Evolutionary conservation across 1,140 invertebrate genomes (phyloP).

Genomic region (Drosophila kanapiae): DNA sequence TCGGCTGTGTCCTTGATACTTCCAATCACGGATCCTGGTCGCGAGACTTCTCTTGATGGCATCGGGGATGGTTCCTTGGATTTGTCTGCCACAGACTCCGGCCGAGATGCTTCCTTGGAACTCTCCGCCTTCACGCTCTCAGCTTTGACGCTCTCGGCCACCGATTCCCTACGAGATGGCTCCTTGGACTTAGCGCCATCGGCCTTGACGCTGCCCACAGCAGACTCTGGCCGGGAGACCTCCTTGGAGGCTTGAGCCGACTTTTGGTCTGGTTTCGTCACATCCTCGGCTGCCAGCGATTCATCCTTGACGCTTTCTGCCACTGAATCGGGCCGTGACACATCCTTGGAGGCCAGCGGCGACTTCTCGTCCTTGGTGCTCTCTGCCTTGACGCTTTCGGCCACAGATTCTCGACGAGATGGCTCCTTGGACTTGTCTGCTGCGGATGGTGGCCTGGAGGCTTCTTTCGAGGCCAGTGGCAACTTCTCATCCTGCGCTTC

Average conservation of each 20-base stretch:
- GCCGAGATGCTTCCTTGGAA: slow-evolving; percentile 18
- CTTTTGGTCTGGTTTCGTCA: too few relatives aligned
- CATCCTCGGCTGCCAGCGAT: slow-evolving; percentile 22
- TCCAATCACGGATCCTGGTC: slow-evolving; percentile 37
- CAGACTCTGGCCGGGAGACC: slow-evolving; percentile 40
- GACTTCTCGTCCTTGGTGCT: slow-evolving; percentile 31
- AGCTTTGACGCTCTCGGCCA: slow-evolving; percentile 32
- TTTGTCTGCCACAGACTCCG: slow-evolving; percentile 9
- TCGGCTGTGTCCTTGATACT: slow-evolving; percentile 34
- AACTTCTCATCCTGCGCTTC: slow-evolving; percentile 21
- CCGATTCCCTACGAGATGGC: slow-evolving; percentile 27
- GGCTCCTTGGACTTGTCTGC: slow-evolving; percentile 18
- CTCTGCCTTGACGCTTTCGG: slow-evolving; percentile 19
- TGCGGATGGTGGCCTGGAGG: slow-evolving; percentile 45
- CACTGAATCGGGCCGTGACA: slow-evolving; percentile 22
- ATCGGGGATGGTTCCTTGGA: slow-evolving; percentile 20
- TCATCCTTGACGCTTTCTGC: slow-evolving; percentile 34
- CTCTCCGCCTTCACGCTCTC: slow-evolving; percentile 12
- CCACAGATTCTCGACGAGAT: slow-evolving; percentile 29
- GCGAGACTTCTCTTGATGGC: slow-evolving; percentile 38
- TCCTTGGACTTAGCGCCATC: slow-evolving; percentile 16
- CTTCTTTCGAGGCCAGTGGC: slow-evolving; percentile 15
- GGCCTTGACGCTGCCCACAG: slow-evolving; percentile 28
- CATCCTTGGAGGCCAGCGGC: slow-evolving; percentile 19
- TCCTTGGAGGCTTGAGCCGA: slow-evolving; percentile 17